phyloP scores from a whole-genome alignment of 1,140 invertebrate genomes.

The Drosophila eugracilis region DNA sequence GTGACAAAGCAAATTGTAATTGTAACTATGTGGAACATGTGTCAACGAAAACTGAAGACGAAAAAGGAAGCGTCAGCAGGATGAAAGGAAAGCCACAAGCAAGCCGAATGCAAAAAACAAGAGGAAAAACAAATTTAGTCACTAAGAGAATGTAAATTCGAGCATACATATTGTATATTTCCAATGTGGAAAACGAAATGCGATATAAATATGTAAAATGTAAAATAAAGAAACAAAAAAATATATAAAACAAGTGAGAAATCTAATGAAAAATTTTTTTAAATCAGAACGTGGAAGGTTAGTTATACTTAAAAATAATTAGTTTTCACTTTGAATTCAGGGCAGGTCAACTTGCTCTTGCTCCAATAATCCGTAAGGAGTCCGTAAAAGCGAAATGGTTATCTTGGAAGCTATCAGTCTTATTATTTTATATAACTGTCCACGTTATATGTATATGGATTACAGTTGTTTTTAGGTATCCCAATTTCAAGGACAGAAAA shows the following conservation, averaged over 20 bases:
- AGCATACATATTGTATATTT: constrained; percentile 74
- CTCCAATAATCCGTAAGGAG: too few relatives aligned
- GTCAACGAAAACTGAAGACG: constrained; percentile 51
- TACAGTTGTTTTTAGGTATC: not conserved
- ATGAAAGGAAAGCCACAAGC: constrained; percentile 42
- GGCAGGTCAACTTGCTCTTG: too few relatives aligned
- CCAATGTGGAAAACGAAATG: constrained; percentile 60
- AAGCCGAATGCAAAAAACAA: constrained; percentile 60
- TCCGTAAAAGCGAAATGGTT: not conserved
- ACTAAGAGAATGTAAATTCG: constrained; percentile 77
- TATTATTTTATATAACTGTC: too few relatives aligned
- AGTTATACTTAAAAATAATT: too few relatives aligned
- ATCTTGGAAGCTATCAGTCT: not conserved
- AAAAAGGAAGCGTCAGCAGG: constrained; percentile 14
- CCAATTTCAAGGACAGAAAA: not conserved
- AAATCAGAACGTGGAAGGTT: not conserved
- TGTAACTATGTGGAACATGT: constrained; percentile 53
- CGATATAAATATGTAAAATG: constrained; percentile 81
- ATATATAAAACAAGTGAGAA: constrained; percentile 74
- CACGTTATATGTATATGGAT: too few relatives aligned
- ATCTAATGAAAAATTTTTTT: constrained; percentile 6
- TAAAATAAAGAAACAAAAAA: constrained; percentile 83
- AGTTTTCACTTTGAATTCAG: too few relatives aligned
- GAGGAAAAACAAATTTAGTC: constrained; percentile 75
- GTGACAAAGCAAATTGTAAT: constrained; percentile 73